Conservation (phyloP, 2,888 invertebrate genomes). For the Sclerodermus sp. region DNA sequence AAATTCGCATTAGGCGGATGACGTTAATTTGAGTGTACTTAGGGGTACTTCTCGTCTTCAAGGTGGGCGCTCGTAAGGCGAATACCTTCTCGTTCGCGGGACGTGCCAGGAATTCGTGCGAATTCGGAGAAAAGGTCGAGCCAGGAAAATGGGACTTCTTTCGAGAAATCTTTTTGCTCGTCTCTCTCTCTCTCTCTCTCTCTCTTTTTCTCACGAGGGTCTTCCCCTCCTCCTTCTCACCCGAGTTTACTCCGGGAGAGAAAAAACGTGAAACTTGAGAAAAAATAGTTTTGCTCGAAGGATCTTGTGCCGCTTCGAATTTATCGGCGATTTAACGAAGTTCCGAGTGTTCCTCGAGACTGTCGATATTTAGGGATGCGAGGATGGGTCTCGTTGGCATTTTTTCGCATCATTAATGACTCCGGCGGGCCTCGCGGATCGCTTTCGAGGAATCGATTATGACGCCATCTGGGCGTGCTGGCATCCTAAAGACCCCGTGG, state of each 20-base stretch:
- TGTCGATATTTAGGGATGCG: background rate
- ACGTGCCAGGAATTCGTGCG: slow-evolving; percentile 36
- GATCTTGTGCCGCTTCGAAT: too few species aligned
- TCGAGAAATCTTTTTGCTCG: background rate
- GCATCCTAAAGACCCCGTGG: too few species aligned
- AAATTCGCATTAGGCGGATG: too few species aligned
- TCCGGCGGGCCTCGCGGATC: slow-evolving; percentile 21
- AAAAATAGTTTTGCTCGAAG: too few species aligned
- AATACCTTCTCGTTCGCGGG: slow-evolving; percentile 25
- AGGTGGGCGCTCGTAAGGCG: slow-evolving; percentile 13
- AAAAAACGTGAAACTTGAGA: too few species aligned
- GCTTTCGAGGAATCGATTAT: slow-evolving; percentile 45
- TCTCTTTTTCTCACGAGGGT: too few species aligned
- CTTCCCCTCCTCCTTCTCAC: too few species aligned
- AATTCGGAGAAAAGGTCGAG: slow-evolving; percentile 25
- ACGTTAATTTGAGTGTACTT: too few species aligned
- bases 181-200: too few species aligned
- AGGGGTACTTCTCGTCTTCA: background rate
- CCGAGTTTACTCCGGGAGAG: too few species aligned
- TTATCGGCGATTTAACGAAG: too few species aligned
- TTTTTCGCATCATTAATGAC: slow-evolving; percentile 35
- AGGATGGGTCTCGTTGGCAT: slow-evolving; percentile 16
- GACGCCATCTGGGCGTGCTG: slow-evolving; percentile 24
- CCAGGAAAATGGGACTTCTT: slow-evolving; percentile 16
- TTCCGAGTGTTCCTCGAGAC: too few species aligned